Percentiles rank a stretch among this genome's conserved stretches.
phyloP scores from a whole-genome alignment of 2,797 vertebrate species.

The Sebastes hubbsi region DNA sequence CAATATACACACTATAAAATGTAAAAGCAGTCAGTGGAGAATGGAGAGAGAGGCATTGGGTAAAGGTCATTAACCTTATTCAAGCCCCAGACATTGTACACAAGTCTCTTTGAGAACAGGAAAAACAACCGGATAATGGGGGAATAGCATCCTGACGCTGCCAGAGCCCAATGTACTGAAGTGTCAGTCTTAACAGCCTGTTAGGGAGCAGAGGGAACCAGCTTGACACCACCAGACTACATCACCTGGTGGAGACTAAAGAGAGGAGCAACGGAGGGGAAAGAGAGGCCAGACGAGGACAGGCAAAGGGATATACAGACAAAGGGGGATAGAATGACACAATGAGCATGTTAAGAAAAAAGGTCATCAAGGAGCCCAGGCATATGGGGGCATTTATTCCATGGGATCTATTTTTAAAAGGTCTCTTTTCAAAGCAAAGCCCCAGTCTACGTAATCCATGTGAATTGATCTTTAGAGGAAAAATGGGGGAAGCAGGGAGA shows the following conservation, averaged over 20 bases:
- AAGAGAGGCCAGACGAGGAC: slow-evolving; percentile 18
- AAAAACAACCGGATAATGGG: slow-evolving; percentile 28
- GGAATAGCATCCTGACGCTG: slow-evolving; percentile 29
- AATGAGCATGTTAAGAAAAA: slow-evolving; percentile 42
- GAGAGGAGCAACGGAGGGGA: background rate
- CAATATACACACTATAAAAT: background rate
- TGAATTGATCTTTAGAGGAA: slow-evolving; percentile 56
- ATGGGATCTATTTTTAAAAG: slow-evolving; percentile 56
- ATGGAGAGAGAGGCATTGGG: background rate
- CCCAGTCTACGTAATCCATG: slow-evolving; percentile 45
- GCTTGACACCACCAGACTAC: slow-evolving; percentile 25
- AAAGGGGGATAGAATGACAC: background rate
- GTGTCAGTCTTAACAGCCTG: slow-evolving; percentile 48
- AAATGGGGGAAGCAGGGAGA: slow-evolving; percentile 21
- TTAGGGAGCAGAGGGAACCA: slow-evolving; percentile 38
- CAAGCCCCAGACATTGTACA: background rate
- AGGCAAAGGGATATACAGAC: background rate
- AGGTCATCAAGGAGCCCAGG: slow-evolving; percentile 43
- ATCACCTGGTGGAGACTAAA: slow-evolving; percentile 17
- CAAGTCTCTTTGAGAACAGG: slow-evolving; percentile 26
- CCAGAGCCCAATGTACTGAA: slow-evolving; percentile 31
- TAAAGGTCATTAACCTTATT: slow-evolving; percentile 34
- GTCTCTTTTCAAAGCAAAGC: slow-evolving; percentile 31
- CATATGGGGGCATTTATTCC: slow-evolving; percentile 10
- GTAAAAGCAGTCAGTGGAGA: background rate